Percentiles rank a stretch among this genome's conserved stretches.
Conservation (phyloP, 1,140 invertebrate genomes). For the Thalassaphorura encarpata region DNA sequence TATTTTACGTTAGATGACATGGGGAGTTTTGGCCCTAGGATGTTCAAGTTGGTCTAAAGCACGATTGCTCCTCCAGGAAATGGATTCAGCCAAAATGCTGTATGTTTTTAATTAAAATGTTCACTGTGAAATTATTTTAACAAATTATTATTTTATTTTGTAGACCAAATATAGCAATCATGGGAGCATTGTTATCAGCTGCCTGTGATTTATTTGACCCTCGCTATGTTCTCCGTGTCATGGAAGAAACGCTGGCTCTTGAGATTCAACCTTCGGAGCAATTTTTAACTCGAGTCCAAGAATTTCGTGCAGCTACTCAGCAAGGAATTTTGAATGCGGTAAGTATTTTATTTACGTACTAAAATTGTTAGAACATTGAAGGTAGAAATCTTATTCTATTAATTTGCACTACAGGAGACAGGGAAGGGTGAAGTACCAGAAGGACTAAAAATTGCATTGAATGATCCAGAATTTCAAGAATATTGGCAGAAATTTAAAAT, state of each 20-base stretch:
- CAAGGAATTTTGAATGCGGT: constrained; percentile 12
- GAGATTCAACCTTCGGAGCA: constrained; percentile 46
- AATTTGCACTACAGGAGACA: constrained; percentile 18
- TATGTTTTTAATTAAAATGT: constrained; percentile 33
- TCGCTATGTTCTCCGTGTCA: constrained; percentile 52
- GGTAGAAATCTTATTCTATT: neutral
- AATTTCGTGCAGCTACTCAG: constrained; percentile 9
- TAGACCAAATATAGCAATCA: constrained; percentile 57
- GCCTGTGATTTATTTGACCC: constrained; percentile 50
- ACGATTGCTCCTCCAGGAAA: constrained; percentile 52
- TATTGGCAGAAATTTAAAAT: constrained; percentile 17
- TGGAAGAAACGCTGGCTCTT: constrained; percentile 51
- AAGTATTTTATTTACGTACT: neutral
- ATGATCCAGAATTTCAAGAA: constrained; percentile 13
- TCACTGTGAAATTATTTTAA: neutral
- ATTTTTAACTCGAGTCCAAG: constrained; percentile 13
- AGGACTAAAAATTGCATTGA: neutral
- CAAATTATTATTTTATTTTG: constrained; percentile 33
- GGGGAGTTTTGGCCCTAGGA: constrained; percentile 67
- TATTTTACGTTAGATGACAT: constrained; percentile 63
- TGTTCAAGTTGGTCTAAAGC: constrained; percentile 53
- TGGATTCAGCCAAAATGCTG: constrained; percentile 54
- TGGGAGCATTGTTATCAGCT: constrained; percentile 55
- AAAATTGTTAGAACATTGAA: neutral
- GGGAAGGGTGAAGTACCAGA: constrained; percentile 2